Percentiles rank a stretch among this genome's conserved stretches.
These are phyloP conservation scores for Cantharis rustica DNA, from an alignment of 2,888 invertebrate species.

Conservation along the genomic window DNA sequence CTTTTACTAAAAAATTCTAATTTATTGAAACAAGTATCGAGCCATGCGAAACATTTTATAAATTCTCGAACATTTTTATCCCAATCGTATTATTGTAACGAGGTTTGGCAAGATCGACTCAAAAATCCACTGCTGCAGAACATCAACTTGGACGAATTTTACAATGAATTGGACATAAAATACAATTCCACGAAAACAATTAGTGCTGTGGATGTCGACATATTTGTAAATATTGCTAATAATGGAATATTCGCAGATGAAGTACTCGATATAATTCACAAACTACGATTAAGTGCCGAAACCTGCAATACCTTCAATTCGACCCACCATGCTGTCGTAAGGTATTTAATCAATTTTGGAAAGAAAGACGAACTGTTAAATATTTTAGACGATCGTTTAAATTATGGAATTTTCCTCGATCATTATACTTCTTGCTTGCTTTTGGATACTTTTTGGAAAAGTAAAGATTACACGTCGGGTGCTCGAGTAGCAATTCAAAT, in stretches of 20 bases:
- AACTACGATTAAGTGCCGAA: constrained; percentile 73
- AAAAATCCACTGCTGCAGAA: constrained; percentile 64
- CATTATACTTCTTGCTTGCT: constrained; percentile 76
- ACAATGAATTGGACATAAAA: constrained; percentile 70
- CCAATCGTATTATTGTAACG: constrained; percentile 72
- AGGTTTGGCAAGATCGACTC: constrained; percentile 71
- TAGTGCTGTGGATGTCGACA: constrained; percentile 81
- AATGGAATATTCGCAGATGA: constrained; percentile 68
- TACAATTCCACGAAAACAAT: constrained; percentile 66
- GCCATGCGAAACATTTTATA: not conserved
- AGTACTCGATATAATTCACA: constrained; percentile 72
- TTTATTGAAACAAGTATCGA: not conserved
- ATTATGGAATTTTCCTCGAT: constrained; percentile 93
- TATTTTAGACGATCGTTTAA: constrained; percentile 78
- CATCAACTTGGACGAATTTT: constrained; percentile 71
- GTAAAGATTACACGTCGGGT: constrained; percentile 70
- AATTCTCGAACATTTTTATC: constrained; percentile 64
- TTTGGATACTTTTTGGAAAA: constrained; percentile 76
- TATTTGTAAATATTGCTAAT: constrained; percentile 73
- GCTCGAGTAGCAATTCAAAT: constrained; percentile 76
- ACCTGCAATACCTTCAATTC: constrained; percentile 75
- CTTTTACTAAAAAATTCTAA: not conserved
- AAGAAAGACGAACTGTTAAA: constrained; percentile 69
- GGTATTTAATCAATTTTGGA: constrained; percentile 62
- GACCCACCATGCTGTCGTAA: constrained; percentile 80